These are phyloP conservation scores for Oxygymnocypris stewartii DNA, from an alignment of 2,113 vertebrate species.

Conservation along the genomic window DNA sequence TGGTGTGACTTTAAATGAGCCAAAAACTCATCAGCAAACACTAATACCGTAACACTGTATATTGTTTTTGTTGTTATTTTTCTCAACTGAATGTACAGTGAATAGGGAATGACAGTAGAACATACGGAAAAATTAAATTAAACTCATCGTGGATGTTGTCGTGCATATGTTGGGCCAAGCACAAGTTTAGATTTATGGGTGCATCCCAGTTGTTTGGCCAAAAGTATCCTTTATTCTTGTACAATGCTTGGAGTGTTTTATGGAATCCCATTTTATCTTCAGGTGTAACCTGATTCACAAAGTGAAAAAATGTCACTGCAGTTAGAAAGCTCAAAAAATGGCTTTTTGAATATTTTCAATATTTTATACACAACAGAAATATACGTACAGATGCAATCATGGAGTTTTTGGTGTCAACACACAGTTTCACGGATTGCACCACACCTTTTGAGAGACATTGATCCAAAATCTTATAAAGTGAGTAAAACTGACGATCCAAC, in stretches of 20 bases:
- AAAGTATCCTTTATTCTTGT: neutral
- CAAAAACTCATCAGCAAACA: too few relatives aligned
- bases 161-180: neutral
- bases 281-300: neutral
- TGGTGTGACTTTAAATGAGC: too few relatives aligned
- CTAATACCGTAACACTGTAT: neutral
- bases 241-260: neutral
- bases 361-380: neutral
- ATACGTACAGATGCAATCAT: neutral
- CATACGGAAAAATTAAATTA: conserved; percentile 10
- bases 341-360: neutral
- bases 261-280: neutral
- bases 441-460: neutral
- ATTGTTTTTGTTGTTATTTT: neutral
- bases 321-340: neutral
- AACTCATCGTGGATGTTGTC: neutral
- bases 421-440: neutral
- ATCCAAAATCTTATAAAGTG: neutral
- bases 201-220: neutral
- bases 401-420: neutral
- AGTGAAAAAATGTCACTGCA: neutral
- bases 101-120: neutral
- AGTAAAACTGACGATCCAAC: neutral
- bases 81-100: neutral
- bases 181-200: neutral